Conservation (phyloP, 2,888 invertebrate species). For the Cinara cedri region DNA sequence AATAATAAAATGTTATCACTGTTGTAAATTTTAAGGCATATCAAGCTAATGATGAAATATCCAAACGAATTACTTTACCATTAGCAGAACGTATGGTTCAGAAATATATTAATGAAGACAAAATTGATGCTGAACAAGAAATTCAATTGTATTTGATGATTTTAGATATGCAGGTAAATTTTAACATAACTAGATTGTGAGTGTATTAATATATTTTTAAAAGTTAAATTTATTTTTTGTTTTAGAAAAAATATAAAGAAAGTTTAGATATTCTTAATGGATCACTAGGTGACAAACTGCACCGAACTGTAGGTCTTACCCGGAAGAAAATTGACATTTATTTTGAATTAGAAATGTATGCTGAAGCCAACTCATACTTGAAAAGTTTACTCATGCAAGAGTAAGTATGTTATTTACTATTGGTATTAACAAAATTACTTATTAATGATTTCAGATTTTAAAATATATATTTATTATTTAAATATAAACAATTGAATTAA, state of each 20-base stretch:
- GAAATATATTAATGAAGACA: slow-evolving; percentile 84
- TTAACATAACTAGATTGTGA: neutral
- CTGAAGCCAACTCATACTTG: slow-evolving; percentile 74
- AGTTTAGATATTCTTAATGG: slow-evolving; percentile 82
- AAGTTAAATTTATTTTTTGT: slow-evolving; percentile 20
- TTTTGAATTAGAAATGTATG: slow-evolving; percentile 76
- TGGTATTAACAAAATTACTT: slow-evolving; percentile 59
- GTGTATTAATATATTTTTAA: neutral
- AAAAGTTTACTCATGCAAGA: slow-evolving; percentile 77
- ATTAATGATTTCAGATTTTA: neutral
- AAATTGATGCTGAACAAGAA: slow-evolving; percentile 92
- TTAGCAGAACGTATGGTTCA: slow-evolving; percentile 93
- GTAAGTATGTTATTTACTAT: slow-evolving; percentile 65
- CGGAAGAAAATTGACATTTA: slow-evolving; percentile 77
- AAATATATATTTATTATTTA: neutral
- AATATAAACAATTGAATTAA: neutral
- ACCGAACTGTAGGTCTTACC: slow-evolving; percentile 71
- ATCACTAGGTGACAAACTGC: slow-evolving; percentile 72
- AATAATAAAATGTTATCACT: neutral
- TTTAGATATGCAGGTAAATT: slow-evolving; percentile 64
- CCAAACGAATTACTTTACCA: slow-evolving; percentile 75
- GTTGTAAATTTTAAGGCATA: slow-evolving; percentile 60
- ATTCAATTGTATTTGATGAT: slow-evolving; percentile 89
- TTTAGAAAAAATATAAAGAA: slow-evolving; percentile 76
- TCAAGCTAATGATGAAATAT: slow-evolving; percentile 63